Percentiles rank a stretch among this genome's conserved stretches.
Evolutionary conservation across 2,113 vertebrate species (phyloP).

Genomic region (Alligator sinensis): DNA sequence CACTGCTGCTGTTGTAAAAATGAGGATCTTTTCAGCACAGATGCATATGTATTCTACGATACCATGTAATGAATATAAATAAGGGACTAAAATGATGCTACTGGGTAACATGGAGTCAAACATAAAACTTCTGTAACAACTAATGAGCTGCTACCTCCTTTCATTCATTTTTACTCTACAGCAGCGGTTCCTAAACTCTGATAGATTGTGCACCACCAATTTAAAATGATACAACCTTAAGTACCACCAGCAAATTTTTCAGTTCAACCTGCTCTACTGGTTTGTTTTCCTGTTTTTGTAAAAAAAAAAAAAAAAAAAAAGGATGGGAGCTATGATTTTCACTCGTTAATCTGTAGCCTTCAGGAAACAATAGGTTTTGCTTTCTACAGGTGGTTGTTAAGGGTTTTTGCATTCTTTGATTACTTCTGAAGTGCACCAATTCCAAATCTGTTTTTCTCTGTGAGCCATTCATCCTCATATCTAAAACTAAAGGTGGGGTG

Average conservation of each 20-base stretch:
- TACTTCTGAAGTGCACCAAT: background rate
- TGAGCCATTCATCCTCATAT: background rate
- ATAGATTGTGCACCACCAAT: too few relatives aligned
- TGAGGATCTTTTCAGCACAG: background rate
- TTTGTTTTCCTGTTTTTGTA: too few relatives aligned
- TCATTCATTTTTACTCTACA: conserved; percentile 18
- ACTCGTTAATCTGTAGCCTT: background rate
- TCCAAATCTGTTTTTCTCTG: background rate
- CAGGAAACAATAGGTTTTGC: background rate
- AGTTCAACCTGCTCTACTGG: too few relatives aligned
- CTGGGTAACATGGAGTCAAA: background rate
- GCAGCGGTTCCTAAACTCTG: background rate
- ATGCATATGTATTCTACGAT: background rate
- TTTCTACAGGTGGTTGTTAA: background rate
- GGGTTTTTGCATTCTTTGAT: background rate
- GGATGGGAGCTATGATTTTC: background rate
- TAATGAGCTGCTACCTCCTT: background rate
- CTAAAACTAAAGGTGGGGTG: background rate
- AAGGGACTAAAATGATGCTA: background rate
- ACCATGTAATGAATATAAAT: background rate
- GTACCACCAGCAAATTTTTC: too few relatives aligned
- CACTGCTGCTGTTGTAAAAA: background rate
- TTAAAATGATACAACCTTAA: too few relatives aligned
- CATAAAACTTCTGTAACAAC: background rate
- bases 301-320: background rate